phyloP scores from a whole-genome alignment of 2,888 invertebrate species.

The Germaria angustata region DNA sequence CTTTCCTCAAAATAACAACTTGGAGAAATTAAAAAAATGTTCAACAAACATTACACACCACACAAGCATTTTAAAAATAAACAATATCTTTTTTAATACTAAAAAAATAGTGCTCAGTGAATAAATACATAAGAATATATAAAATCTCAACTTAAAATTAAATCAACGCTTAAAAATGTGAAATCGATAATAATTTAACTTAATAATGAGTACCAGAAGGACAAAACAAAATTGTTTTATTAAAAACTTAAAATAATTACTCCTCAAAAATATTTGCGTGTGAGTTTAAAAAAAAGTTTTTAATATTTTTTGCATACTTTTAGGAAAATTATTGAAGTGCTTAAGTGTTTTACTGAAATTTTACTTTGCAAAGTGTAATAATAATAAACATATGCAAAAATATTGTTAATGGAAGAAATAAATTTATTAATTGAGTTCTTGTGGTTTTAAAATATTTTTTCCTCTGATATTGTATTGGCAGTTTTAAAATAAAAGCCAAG shows the following conservation, averaged over 20 bases:
- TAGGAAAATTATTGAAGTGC: constrained; percentile 7
- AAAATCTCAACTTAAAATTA: neutral
- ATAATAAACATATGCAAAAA: neutral
- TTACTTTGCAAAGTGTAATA: no score
- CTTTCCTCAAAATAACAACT: no score
- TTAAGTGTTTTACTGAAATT: no score
- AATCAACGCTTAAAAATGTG: neutral
- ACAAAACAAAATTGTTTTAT: neutral
- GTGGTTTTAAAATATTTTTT: neutral
- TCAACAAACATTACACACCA: no score
- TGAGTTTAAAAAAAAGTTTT: no score
- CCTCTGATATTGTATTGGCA: neutral
- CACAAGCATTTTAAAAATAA: no score
- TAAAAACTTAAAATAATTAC: neutral
- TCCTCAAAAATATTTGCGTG: no score
- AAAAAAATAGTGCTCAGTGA: neutral
- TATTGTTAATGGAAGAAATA: constrained; percentile 33
- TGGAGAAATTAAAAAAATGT: no score
- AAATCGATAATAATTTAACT: neutral
- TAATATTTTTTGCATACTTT: constrained; percentile 39
- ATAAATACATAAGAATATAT: neutral
- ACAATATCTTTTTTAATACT: no score
- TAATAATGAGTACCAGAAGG: neutral
- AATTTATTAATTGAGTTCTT: constrained; percentile 38
- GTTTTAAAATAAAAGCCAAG: neutral